Base-by-base conservation (phyloP, 1,140 invertebrate genomes). In the Panagrolaimus sp. region DNA sequence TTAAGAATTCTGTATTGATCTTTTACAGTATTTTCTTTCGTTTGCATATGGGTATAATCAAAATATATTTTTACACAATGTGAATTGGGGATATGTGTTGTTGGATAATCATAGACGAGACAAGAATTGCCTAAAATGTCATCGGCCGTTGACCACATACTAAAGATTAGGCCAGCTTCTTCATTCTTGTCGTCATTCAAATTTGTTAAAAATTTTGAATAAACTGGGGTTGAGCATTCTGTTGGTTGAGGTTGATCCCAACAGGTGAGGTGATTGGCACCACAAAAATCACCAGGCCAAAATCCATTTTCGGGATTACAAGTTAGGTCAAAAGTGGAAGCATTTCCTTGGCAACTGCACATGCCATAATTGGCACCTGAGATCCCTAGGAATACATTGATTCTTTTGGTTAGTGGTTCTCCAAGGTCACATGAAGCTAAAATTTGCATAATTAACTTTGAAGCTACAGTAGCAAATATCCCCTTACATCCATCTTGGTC, bases 351-450 rank as follows among this genome's bases (percentile, higher is more conserved):
- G 17, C 74, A 76, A 26, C 43, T 73, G 26, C 74, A 76, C 28
- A 76, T 67, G 21, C 74, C 74, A 24, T 71, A 75, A 43, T 76
- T 76, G 7, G 69, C 74, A 12, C 74, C 74, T 17, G 74, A 64
- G 17, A 76, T 58, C 28, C 74, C 74, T 14, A 76, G 44, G 63
- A 76, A 75, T 1, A 75, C 73, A 46, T 76, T 68, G n/a, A 76
- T 62, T 6, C 66, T 63, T 4, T 24, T 14, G n/a, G 26, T 55
- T 5, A 76, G 21, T 12, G 74, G 55, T 7, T 4, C 17, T 55
- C 74, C 74, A 12, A 76, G 38, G 55, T 75, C 47, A 24, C 74
- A 76, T 21, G 24, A 72, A n/a, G 67, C 70, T 9, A 15, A 46
- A 43, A 28, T 10, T n/a, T 21, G 8, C 21, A 58, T n/a, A n/a